These are phyloP conservation scores for Harpagifer antarcticus DNA, from an alignment of 2,797 vertebrate genomes.

Conservation along the genomic window DNA sequence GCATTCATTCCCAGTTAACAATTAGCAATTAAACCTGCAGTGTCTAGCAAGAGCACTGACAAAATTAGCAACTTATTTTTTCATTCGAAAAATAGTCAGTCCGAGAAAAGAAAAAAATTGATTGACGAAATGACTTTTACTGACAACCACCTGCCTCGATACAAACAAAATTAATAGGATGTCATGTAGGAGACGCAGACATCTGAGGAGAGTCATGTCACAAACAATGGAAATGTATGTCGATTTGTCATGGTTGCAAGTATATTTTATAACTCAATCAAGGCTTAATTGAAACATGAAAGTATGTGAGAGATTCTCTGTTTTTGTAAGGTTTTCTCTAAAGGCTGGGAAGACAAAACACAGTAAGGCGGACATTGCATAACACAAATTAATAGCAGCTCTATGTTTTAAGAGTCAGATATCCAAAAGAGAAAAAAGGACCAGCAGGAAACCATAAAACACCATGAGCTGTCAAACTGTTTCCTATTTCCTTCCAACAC, in stretches of 20 bases:
- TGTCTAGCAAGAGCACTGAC: slow-evolving; percentile 99
- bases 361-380: slow-evolving; percentile 50
- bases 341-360: slow-evolving; percentile 21
- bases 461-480: slow-evolving; percentile 63
- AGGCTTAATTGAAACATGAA: slow-evolving; percentile 79
- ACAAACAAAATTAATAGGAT: slow-evolving; percentile 82
- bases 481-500: slow-evolving; percentile 63
- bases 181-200: slow-evolving; percentile 78
- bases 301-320: slow-evolving; percentile 55
- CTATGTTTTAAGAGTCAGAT: slow-evolving; percentile 64
- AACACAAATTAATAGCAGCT: slow-evolving; percentile 57
- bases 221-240: slow-evolving; percentile 78
- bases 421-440: slow-evolving; percentile 53
- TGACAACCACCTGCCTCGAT: slow-evolving; percentile 88
- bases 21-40: slow-evolving; percentile 99
- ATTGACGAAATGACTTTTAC: slow-evolving; percentile 98
- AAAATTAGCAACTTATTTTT: slow-evolving; percentile 99
- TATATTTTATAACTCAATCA: slow-evolving; percentile 81
- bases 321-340: slow-evolving; percentile 42
- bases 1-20: slow-evolving; percentile 99
- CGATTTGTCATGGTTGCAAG: slow-evolving; percentile 68
- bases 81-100: slow-evolving; percentile 98
- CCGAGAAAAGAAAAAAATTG: slow-evolving; percentile 88
- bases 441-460: slow-evolving; percentile 64
- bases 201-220: slow-evolving; percentile 69